phyloP scores from a whole-genome alignment of 2,888 invertebrate species.

The Fragum sueziense region DNA sequence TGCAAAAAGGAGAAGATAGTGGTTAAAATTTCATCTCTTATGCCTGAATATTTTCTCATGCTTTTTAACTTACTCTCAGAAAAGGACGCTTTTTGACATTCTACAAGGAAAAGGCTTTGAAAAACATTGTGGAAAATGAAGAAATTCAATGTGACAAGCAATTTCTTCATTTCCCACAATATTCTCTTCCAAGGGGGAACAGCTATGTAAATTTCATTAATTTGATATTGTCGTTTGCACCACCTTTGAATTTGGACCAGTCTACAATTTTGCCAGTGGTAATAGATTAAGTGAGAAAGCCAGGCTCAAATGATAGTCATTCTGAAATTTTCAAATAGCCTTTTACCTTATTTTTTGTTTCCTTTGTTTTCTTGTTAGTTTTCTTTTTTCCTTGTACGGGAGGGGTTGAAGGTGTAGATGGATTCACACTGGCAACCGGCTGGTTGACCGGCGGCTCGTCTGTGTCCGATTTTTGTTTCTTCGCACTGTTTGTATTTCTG shows the following conservation, averaged over 20 bases:
- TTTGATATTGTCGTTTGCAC: too few species aligned
- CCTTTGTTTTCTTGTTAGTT: constrained; percentile 31
- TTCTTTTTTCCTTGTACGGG: constrained; percentile 25
- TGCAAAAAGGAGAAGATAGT: too few species aligned
- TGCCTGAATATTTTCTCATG: too few species aligned
- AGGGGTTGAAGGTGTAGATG: background rate
- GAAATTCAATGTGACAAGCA: background rate
- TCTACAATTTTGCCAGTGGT: background rate
- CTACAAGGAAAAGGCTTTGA: too few species aligned
- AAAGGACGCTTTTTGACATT: too few species aligned
- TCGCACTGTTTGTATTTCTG: constrained; percentile 39
- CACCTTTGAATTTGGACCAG: too few species aligned
- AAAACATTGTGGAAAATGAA: too few species aligned
- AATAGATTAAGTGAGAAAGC: background rate
- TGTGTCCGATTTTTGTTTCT: constrained; percentile 23
- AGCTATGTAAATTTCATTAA: background rate
- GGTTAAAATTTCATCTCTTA: too few species aligned
- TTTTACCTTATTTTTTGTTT: constrained; percentile 42
- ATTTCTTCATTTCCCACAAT: background rate
- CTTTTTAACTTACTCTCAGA: background rate
- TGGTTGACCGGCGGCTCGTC: constrained; percentile 9
- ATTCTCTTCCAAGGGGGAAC: background rate
- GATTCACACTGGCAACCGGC: background rate
- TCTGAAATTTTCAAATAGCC: background rate
- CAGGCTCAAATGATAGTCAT: too few species aligned